Evolutionary conservation across 53 echinoderm and acorn worm genomes (phyloP).

Genomic region (Arbacia lixula): DNA sequence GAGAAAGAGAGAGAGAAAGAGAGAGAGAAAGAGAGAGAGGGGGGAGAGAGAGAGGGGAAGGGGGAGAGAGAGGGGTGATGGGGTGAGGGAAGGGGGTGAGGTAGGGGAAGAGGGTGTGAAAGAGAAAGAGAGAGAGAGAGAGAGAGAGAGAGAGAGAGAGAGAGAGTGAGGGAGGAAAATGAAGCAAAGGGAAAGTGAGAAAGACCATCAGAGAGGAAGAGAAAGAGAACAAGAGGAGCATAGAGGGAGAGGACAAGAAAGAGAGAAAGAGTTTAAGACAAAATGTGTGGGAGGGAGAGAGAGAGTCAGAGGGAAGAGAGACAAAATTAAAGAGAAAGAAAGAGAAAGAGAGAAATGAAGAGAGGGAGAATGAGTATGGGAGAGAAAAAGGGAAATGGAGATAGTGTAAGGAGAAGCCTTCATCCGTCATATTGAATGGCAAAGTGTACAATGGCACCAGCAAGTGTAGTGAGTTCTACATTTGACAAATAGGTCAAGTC

Average conservation of each 20-base stretch:
- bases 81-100: not conserved
- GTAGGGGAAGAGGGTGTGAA: not conserved
- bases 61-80: not conserved
- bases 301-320: not conserved
- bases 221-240: not conserved
- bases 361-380: too few species aligned
- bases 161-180: not conserved
- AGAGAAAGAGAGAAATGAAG: not conserved
- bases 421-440: too few species aligned
- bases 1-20: not conserved
- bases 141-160: not conserved
- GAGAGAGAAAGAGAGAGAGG: not conserved
- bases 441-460: too few species aligned
- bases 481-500: too few species aligned
- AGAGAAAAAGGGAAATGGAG: too few species aligned
- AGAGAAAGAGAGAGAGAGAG: not conserved
- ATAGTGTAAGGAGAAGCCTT: too few species aligned
- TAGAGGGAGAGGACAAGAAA: not conserved
- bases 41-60: too few species aligned
- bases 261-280: not conserved
- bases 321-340: not conserved
- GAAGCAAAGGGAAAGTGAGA: not conserved
- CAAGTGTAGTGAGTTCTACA: too few species aligned
- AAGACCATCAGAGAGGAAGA: not conserved
- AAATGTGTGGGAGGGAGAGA: not conserved